Percentiles rank a stretch among this genome's conserved stretches.
These are phyloP conservation scores for Bufo bufo DNA, from an alignment of 2,113 vertebrate species.

Conservation along the genomic window DNA sequence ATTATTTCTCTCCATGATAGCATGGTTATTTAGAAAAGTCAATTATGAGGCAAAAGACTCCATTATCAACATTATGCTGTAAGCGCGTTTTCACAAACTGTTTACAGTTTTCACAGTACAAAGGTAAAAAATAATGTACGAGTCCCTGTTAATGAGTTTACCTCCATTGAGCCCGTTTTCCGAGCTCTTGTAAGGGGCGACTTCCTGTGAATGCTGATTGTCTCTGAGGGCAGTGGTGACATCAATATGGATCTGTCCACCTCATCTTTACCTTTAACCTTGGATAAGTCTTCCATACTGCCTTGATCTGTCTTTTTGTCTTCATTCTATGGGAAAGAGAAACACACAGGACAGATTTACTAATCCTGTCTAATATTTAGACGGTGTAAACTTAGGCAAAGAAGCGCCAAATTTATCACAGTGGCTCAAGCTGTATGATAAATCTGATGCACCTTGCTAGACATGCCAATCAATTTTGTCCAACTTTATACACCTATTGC, in stretches of 20 bases:
- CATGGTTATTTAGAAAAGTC: not conserved
- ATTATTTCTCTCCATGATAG: not conserved
- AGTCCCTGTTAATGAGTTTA: slow-evolving; percentile 62
- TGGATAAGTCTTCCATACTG: slow-evolving; percentile 85
- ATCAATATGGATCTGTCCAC: slow-evolving; percentile 76
- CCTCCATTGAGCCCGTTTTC: slow-evolving; percentile 98
- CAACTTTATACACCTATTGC: no score
- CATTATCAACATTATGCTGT: slow-evolving; percentile 1
- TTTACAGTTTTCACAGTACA: no score
- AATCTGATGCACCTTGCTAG: no score
- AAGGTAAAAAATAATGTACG: not conserved
- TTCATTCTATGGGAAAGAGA: slow-evolving; percentile 76
- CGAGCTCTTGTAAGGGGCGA: slow-evolving; percentile 89
- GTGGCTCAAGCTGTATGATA: no score
- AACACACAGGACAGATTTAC: not conserved
- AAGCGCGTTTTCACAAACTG: not conserved
- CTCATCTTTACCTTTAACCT: slow-evolving; percentile 72
- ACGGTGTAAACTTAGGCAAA: no score
- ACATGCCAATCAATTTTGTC: no score
- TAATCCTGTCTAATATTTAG: no score
- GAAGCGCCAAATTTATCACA: no score
- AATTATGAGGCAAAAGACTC: not conserved
- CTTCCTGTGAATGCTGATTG: slow-evolving; percentile 77
- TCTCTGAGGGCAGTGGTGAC: slow-evolving; percentile 74
- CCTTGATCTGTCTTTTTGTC: slow-evolving; percentile 86